phyloP scores from a whole-genome alignment of 2,888 invertebrate genomes.

The Palloptera scutellata region DNA sequence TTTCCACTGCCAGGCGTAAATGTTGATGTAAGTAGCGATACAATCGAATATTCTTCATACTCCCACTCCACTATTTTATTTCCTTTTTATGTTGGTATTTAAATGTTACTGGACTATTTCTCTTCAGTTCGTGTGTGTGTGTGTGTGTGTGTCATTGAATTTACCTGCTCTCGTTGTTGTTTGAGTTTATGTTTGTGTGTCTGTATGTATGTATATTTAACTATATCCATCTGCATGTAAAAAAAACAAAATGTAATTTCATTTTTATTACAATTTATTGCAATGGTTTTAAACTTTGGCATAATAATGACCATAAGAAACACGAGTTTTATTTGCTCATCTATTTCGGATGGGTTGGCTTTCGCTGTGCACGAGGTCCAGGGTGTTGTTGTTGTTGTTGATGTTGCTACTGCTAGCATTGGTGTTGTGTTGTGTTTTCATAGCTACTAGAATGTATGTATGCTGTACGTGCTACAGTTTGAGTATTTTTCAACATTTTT shows the following conservation, averaged over 20 bases:
- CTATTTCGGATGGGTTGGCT: background rate
- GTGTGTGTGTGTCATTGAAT: slow-evolving; percentile 2
- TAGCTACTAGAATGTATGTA: background rate
- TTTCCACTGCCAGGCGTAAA: slow-evolving; percentile 82
- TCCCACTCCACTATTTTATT: no score
- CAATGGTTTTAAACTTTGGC: slow-evolving; percentile 33
- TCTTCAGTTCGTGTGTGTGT: background rate
- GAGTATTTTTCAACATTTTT: slow-evolving; percentile 6
- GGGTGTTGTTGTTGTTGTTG: background rate
- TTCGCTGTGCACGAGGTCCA: background rate
- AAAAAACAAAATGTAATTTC: slow-evolving; percentile 52
- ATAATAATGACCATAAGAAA: slow-evolving; percentile 36
- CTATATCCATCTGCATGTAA: slow-evolving; percentile 3
- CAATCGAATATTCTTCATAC: slow-evolving; percentile 5
- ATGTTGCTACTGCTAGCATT: background rate
- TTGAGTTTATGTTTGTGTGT: slow-evolving; percentile 1
- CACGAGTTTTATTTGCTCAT: slow-evolving; percentile 26
- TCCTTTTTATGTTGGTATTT: no score
- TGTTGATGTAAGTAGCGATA: slow-evolving; percentile 79
- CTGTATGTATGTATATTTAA: background rate
- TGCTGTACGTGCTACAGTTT: slow-evolving; percentile 1
- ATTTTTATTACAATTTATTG: slow-evolving; percentile 52
- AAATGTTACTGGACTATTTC: background rate
- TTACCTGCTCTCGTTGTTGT: background rate
- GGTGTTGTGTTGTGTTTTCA: no score